phyloP scores from a whole-genome alignment of 2,888 invertebrate species.

The Drosophila vallismaia region DNA sequence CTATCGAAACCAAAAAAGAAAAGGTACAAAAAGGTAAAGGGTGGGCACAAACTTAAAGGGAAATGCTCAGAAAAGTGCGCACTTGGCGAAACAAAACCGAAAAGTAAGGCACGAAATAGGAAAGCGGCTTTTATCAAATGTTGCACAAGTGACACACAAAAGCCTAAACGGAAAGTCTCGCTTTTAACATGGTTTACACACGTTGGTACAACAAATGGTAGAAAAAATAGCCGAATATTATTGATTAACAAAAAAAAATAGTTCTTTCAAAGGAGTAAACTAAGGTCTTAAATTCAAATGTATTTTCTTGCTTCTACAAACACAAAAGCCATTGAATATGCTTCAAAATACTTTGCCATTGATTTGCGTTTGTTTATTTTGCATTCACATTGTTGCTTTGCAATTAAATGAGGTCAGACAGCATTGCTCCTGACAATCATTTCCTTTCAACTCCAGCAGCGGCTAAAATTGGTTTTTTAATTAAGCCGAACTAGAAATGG shows the following conservation, averaged over 20 bases:
- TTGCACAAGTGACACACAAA: constrained; percentile 15
- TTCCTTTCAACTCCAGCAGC: constrained; percentile 52
- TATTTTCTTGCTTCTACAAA: no score
- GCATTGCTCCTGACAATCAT: constrained; percentile 7
- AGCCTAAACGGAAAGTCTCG: constrained; percentile 2
- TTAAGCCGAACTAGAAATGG: constrained; percentile 55
- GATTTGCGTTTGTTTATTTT: background rate
- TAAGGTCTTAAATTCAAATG: no score
- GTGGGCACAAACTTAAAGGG: constrained; percentile 17
- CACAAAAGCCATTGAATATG: background rate
- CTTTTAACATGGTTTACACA: constrained; percentile 6
- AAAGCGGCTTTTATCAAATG: constrained; percentile 31
- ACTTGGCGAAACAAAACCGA: constrained; percentile 41
- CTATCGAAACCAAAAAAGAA: constrained; percentile 32
- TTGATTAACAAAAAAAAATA: no score
- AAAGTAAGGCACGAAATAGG: constrained; percentile 2
- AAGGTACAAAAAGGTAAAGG: constrained; percentile 2
- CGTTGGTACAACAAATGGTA: background rate
- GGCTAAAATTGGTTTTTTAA: constrained; percentile 71
- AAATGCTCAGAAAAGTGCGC: constrained; percentile 54
- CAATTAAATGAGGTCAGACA: constrained; percentile 1
- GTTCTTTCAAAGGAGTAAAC: no score
- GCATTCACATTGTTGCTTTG: background rate
- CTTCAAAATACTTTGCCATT: no score
- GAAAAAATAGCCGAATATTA: no score